Conservation (phyloP, 2,888 invertebrate genomes). For the Lithosia quadra region DNA sequence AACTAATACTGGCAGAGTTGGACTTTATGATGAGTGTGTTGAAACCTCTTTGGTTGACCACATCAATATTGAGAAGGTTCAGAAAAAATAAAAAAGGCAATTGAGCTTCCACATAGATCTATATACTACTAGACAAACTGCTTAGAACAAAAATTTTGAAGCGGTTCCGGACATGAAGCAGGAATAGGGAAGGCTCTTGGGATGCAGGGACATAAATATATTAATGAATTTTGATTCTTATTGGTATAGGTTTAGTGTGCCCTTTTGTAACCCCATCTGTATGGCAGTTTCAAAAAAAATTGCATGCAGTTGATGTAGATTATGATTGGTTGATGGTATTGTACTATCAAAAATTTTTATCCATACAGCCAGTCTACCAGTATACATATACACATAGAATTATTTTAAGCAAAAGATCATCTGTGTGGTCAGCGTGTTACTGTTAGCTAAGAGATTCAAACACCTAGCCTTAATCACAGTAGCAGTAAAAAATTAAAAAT, state of each 20-base stretch:
- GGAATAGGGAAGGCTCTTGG: too few species aligned
- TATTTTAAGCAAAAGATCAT: not conserved
- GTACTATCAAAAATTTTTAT: too few species aligned
- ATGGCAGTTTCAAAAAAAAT: too few species aligned
- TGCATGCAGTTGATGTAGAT: too few species aligned
- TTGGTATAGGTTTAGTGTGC: too few species aligned
- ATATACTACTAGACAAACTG: not conserved
- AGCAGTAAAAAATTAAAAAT: not conserved
- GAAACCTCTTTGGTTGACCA: not conserved
- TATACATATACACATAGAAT: not conserved
- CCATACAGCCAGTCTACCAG: too few species aligned
- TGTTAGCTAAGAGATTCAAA: not conserved
- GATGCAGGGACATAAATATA: too few species aligned
- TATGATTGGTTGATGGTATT: too few species aligned
- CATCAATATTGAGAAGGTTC: not conserved
- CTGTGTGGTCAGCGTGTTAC: not conserved
- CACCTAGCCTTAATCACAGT: not conserved
- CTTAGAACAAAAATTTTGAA: too few species aligned
- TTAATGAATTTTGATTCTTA: too few species aligned
- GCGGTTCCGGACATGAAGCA: too few species aligned
- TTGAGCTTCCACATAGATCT: not conserved
- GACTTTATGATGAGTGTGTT: not conserved
- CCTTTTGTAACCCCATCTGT: too few species aligned
- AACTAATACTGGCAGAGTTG: not conserved
- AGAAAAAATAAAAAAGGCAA: not conserved